A percentile compares a stretch with the other conserved stretches of the same genome.
Conservation (phyloP, 2,797 vertebrate species). For the Lepilemur septentrionalis region DNA sequence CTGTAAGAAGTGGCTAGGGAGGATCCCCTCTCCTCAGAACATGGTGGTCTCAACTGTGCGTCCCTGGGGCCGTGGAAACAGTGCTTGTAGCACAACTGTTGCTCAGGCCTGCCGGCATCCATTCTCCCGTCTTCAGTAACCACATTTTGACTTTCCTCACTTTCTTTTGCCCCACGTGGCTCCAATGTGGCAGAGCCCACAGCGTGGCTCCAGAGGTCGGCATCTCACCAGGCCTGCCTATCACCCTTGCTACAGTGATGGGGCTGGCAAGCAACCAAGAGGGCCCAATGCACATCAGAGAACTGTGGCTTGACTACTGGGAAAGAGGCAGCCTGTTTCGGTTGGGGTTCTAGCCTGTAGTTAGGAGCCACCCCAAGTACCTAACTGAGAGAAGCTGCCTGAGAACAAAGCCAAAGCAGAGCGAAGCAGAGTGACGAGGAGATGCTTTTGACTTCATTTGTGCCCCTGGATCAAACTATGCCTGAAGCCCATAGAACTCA, state of each 20-base stretch:
- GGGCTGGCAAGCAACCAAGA: background rate
- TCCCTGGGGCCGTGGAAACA: too few species aligned
- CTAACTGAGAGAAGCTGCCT: background rate
- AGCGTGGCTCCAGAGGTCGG: background rate
- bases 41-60: background rate
- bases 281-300: background rate
- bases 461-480: background rate
- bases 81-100: accelerated
- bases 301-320: accelerated
- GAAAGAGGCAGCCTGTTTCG: accelerated
- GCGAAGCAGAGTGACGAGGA: accelerated
- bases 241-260: background rate
- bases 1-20: background rate
- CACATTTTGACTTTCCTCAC: background rate
- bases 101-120: background rate
- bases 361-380: accelerated
- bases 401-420: too few species aligned
- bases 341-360: background rate
- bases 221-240: background rate
- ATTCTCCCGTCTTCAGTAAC: background rate
- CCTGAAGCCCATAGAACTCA: background rate
- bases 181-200: background rate
- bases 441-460: background rate
- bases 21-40: background rate
- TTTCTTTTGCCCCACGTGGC: background rate